Evolutionary conservation across 2,888 invertebrate species (phyloP).

Genomic region (Drosophila mayaguana): DNA sequence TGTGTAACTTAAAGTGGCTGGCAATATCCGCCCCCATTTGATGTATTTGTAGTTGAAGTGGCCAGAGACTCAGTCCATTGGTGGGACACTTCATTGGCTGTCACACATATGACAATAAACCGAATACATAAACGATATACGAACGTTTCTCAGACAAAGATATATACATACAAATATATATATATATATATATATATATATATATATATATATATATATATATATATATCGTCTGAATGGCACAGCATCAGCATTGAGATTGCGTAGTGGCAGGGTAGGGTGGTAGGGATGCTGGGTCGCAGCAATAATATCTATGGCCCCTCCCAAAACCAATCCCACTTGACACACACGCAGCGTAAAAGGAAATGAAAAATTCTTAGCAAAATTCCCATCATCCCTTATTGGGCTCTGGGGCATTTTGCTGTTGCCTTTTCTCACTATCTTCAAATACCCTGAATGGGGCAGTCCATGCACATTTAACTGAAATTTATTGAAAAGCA

Average conservation of each 20-base stretch:
- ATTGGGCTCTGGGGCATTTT: conserved; percentile 75
- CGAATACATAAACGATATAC: conserved; percentile 45
- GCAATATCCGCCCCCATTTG: conserved; percentile 43
- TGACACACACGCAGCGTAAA: conserved; percentile 51
- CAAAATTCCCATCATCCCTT: conserved; percentile 80
- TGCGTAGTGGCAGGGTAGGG: conserved; percentile 7
- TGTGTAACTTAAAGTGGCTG: conserved; percentile 21
- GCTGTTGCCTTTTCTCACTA: conserved; percentile 23
- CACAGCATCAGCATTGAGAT: conserved; percentile 32
- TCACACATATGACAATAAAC: conserved; percentile 54
- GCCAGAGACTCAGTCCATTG: conserved; percentile 52
- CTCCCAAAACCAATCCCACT: conserved; percentile 30
- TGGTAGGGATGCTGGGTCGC: conserved; percentile 1
- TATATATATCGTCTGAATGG: conserved; percentile 28
- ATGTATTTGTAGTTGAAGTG: conserved; percentile 25
- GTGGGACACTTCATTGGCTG: conserved; percentile 67
- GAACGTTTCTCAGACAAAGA: conserved; percentile 10
- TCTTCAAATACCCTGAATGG: conserved; percentile 25
- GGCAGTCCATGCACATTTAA: background rate
- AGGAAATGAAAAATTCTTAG: conserved; percentile 80
- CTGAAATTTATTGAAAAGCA: background rate
- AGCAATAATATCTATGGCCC: conserved; percentile 49
- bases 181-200: conserved; percentile 1
- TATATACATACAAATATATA: background rate
- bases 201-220: conserved; percentile 24